These are phyloP conservation scores for Melanophora roralis DNA, from an alignment of 2,888 invertebrate species.

Conservation along the genomic window DNA sequence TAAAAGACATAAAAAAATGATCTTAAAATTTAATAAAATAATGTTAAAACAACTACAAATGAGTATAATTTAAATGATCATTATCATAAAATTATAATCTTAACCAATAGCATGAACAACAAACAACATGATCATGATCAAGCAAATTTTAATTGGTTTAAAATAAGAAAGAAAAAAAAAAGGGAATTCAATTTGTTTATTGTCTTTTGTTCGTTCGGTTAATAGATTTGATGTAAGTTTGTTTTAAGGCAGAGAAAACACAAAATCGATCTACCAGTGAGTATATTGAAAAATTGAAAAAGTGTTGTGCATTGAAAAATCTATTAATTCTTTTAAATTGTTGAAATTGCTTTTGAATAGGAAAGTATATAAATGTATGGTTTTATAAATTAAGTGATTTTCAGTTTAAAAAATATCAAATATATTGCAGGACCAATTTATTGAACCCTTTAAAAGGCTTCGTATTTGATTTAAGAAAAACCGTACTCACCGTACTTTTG, in stretches of 20 bases:
- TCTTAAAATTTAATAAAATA: neutral
- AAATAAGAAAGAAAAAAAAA: conserved; percentile 18
- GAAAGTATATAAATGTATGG: too few relatives aligned
- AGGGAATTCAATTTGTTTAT: neutral
- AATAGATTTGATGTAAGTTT: neutral
- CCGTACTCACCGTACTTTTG: too few relatives aligned
- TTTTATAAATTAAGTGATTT: too few relatives aligned
- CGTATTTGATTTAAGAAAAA: too few relatives aligned
- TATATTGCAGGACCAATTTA: too few relatives aligned
- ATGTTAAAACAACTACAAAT: conserved; percentile 9
- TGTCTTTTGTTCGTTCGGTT: neutral
- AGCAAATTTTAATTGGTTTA: conserved; percentile 39
- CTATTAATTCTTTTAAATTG: too few relatives aligned
- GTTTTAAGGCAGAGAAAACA: neutral
- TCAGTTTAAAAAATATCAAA: too few relatives aligned
- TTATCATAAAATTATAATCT: conserved; percentile 8
- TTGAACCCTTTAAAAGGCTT: too few relatives aligned
- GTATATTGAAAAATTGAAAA: neutral
- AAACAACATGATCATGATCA: conserved; percentile 17
- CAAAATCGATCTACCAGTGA: neutral
- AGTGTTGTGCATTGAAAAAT: neutral
- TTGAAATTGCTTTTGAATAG: too few relatives aligned
- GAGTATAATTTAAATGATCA: neutral
- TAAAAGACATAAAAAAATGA: neutral
- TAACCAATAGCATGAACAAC: neutral